These are phyloP conservation scores for Prunella himalayana DNA, from an alignment of 2,113 vertebrate genomes.

Conservation along the genomic window DNA sequence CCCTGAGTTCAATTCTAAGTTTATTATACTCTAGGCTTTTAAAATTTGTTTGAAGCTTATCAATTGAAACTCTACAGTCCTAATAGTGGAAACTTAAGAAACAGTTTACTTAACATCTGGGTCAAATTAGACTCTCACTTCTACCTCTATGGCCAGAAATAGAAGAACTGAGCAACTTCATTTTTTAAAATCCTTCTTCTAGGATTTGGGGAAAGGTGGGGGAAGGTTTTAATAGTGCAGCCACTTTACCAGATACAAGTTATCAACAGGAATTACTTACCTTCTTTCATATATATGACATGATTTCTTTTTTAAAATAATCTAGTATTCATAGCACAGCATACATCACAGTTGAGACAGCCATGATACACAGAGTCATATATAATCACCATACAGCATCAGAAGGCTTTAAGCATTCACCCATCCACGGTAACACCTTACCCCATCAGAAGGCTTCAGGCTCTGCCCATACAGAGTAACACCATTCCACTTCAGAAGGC, in stretches of 20 bases:
- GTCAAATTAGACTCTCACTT: background rate
- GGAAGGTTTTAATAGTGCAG: background rate
- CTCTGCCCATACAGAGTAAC: background rate
- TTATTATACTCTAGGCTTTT: background rate
- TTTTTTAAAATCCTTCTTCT: background rate
- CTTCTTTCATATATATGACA: background rate
- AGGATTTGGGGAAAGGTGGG: background rate
- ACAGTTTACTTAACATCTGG: background rate
- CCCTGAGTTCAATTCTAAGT: background rate
- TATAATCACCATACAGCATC: background rate
- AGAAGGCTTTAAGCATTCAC: background rate
- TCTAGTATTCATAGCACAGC: background rate
- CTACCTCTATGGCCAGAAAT: background rate
- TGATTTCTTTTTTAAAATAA: background rate
- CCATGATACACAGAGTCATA: background rate
- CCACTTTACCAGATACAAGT: background rate
- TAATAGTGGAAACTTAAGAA: background rate
- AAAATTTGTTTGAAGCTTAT: conserved; percentile 34
- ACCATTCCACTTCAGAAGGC: background rate
- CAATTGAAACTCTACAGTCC: background rate
- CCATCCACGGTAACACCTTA: background rate
- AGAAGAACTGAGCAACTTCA: background rate
- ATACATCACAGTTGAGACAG: background rate
- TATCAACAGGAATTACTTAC: background rate
- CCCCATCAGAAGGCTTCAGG: background rate